Percentiles rank a stretch among this genome's conserved stretches.
phyloP scores from a whole-genome alignment of 2,113 vertebrate genomes.

The Rhabdornis inornatus region DNA sequence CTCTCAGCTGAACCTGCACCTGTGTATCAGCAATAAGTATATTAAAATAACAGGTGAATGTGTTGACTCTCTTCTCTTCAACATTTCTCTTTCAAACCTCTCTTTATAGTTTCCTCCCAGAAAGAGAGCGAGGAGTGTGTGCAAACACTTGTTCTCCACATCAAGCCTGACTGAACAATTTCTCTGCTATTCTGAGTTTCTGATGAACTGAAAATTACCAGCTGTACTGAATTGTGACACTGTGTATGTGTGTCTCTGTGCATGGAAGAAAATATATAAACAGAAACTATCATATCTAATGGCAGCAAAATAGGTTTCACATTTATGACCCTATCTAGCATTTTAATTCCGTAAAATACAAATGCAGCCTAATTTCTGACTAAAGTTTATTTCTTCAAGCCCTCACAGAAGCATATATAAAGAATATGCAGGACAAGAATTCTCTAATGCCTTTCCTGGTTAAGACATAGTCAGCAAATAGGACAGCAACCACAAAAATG shows the following conservation, averaged over 20 bases:
- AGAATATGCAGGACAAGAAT: background rate
- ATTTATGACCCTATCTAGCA: background rate
- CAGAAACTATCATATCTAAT: background rate
- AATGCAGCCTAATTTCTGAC: background rate
- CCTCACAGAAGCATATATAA: background rate
- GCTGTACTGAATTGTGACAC: conserved; percentile 37
- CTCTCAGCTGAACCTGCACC: background rate
- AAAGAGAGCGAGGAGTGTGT: background rate
- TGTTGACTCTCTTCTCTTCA: background rate
- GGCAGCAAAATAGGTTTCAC: background rate
- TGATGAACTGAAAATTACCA: conserved; percentile 58
- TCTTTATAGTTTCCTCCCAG: conserved; percentile 4
- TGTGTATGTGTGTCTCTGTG: background rate
- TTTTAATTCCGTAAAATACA: background rate
- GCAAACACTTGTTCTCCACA: conserved; percentile 47
- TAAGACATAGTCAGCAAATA: background rate
- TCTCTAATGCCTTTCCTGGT: background rate
- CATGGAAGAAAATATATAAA: background rate
- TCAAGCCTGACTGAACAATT: conserved; percentile 60
- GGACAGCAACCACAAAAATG: background rate
- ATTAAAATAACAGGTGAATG: background rate
- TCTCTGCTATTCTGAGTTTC: conserved; percentile 59
- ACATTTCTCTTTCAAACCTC: background rate
- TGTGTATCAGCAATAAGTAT: background rate
- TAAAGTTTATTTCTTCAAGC: background rate